Evolutionary conservation across 64 coral and sea anemone species (phyloP).

Genomic region (Stylophora pistillata): DNA sequence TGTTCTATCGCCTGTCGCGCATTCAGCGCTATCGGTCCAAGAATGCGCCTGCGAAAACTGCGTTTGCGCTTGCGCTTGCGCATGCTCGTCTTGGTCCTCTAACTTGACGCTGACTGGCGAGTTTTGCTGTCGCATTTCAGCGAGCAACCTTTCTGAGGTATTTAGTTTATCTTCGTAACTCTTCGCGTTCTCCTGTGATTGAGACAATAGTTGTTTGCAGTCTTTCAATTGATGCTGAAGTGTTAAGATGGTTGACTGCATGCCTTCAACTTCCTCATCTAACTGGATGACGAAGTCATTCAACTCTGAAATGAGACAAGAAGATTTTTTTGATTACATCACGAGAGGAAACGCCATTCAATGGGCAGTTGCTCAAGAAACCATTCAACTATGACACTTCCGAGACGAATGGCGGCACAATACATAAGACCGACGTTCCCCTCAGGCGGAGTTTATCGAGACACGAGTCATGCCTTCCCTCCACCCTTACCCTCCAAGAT

Average conservation of each 20-base stretch:
- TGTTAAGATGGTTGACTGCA: slow-evolving; percentile 98
- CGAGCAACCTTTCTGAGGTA: slow-evolving; percentile 59
- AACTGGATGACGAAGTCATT: slow-evolving; percentile 99
- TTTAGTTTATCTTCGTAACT: slow-evolving; percentile 47
- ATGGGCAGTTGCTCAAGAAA: neutral
- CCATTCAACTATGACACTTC: neutral
- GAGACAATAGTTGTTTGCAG: slow-evolving; percentile 77
- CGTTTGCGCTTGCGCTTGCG: neutral
- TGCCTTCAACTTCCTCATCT: slow-evolving; percentile 98
- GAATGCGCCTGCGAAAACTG: neutral
- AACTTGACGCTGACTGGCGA: slow-evolving; percentile 47
- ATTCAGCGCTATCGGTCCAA: slow-evolving; percentile 6
- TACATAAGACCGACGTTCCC: no score
- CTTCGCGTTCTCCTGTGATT: slow-evolving; percentile 46
- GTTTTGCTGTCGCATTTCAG: slow-evolving; percentile 53
- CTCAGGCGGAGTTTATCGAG: no score
- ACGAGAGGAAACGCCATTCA: neutral
- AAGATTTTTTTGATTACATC: neutral
- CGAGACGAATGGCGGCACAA: no score
- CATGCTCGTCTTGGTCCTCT: slow-evolving; percentile 41
- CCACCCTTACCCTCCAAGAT: no score
- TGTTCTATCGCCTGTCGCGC: slow-evolving; percentile 15
- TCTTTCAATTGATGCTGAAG: slow-evolving; percentile 96
- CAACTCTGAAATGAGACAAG: slow-evolving; percentile 65
- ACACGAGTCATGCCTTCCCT: no score